Evolutionary conservation across 1,140 invertebrate species (phyloP).

Genomic region (Rhysida immarginata): DNA sequence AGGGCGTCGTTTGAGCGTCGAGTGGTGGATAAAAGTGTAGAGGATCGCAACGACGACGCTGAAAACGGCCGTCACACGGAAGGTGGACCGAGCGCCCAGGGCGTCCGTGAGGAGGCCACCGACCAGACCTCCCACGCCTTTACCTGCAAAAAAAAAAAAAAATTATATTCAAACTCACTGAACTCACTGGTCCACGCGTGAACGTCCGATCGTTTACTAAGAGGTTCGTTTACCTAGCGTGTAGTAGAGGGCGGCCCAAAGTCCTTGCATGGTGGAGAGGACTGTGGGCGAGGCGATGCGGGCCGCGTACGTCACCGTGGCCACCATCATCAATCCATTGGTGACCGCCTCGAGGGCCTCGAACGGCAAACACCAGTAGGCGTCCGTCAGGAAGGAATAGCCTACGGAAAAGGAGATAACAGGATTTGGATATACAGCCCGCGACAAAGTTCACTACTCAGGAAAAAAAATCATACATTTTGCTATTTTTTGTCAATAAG

Average conservation of each 20-base stretch:
- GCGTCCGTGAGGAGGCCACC: neutral
- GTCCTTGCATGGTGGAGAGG: conserved; percentile 62
- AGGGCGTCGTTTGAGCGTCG: neutral
- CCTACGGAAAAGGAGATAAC: no score
- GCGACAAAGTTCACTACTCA: no score
- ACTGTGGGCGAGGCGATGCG: conserved; percentile 60
- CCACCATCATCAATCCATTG: conserved; percentile 63
- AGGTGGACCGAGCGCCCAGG: neutral
- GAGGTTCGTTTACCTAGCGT: conserved; percentile 45
- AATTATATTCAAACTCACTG: neutral
- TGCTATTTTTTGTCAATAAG: no score
- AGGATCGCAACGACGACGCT: neutral
- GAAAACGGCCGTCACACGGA: neutral
- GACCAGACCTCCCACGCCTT: neutral
- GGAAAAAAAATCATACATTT: no score
- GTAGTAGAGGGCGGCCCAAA: conserved; percentile 65
- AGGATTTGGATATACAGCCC: no score
- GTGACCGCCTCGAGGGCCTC: conserved; percentile 71
- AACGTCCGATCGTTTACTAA: neutral
- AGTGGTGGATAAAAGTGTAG: neutral
- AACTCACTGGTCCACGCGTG: neutral
- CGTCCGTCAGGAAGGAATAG: conserved; percentile 64
- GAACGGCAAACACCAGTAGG: conserved; percentile 62
- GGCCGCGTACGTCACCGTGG: conserved; percentile 64
- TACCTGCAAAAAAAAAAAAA: neutral